Percentiles rank a stretch among this genome's conserved stretches.
Conservation (phyloP, 2,888 invertebrate species). For the Dasypogon diadema region DNA sequence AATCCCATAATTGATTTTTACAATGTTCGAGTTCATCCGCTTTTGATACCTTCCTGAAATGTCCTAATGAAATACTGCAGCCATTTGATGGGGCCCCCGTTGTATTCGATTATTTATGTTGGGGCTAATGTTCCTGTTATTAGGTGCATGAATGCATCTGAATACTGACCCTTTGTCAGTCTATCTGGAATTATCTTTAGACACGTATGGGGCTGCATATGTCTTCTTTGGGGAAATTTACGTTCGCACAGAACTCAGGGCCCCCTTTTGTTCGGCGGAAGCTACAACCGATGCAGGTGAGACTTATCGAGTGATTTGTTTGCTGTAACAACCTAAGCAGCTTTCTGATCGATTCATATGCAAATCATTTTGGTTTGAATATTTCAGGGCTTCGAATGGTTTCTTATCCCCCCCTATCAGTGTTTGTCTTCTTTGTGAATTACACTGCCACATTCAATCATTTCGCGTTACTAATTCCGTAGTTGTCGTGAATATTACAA, state of each 20-base stretch:
- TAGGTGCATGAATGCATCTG: slow-evolving; percentile 27
- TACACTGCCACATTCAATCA: not conserved
- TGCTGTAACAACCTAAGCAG: slow-evolving; percentile 40
- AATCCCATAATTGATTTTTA: too few relatives aligned
- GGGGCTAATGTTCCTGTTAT: slow-evolving; percentile 4
- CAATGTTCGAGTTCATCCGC: too few relatives aligned
- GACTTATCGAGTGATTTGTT: slow-evolving; percentile 39
- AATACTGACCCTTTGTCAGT: not conserved
- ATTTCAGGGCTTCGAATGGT: slow-evolving; percentile 3
- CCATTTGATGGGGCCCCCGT: too few relatives aligned
- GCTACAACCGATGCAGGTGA: slow-evolving; percentile 20
- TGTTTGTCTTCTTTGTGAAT: not conserved
- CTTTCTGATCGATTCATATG: slow-evolving; percentile 49
- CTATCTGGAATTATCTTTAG: slow-evolving; percentile 14
- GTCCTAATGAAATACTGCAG: too few relatives aligned
- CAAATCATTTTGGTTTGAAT: slow-evolving; percentile 34
- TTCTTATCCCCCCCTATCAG: not conserved
- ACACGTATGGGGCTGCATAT: slow-evolving; percentile 5
- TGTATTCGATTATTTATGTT: not conserved
- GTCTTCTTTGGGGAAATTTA: not conserved
- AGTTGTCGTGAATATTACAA: slow-evolving; percentile 19
- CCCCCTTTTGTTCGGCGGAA: not conserved
- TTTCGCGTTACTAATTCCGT: slow-evolving; percentile 7
- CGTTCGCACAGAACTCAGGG: not conserved
- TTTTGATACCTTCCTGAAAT: too few relatives aligned